These are phyloP conservation scores for Candoia aspera DNA, from an alignment of 2,113 vertebrate species.

Conservation along the genomic window DNA sequence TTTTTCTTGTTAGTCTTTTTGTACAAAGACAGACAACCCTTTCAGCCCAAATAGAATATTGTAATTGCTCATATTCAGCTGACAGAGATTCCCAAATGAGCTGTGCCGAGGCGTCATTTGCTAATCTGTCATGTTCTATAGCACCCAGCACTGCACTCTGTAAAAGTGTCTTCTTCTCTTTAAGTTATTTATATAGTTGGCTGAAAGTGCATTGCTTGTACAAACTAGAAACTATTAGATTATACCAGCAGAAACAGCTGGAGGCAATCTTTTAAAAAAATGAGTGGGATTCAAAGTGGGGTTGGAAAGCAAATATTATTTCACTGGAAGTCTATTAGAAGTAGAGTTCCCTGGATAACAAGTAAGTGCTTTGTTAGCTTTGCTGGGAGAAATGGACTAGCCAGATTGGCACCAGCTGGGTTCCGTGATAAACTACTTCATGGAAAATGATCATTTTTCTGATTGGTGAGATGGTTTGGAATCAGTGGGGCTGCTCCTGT, in stretches of 20 bases:
- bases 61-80: slow-evolving; percentile 74
- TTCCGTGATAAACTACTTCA: slow-evolving; percentile 69
- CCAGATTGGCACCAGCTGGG: slow-evolving; percentile 78
- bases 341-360: slow-evolving; percentile 74
- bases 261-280: slow-evolving; percentile 84
- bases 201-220: slow-evolving; percentile 83
- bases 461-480: slow-evolving; percentile 51
- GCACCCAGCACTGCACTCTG: slow-evolving; percentile 61
- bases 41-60: slow-evolving; percentile 75
- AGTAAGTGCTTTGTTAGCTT: slow-evolving; percentile 82
- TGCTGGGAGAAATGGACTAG: slow-evolving; percentile 71
- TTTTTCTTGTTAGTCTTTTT: slow-evolving; percentile 70
- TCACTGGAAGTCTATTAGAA: slow-evolving; percentile 82
- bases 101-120: slow-evolving; percentile 68
- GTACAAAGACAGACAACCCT: slow-evolving; percentile 71
- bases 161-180: slow-evolving; percentile 76
- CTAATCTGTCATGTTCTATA: slow-evolving; percentile 81
- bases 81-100: slow-evolving; percentile 74
- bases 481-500: slow-evolving; percentile 48
- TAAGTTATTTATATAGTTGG: slow-evolving; percentile 84
- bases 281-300: slow-evolving; percentile 84
- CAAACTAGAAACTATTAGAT: slow-evolving; percentile 88
- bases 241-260: slow-evolving; percentile 82
- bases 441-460: slow-evolving; percentile 70
- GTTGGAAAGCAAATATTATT: slow-evolving; percentile 85